Base-by-base conservation (phyloP, 2,113 vertebrate genomes). In the Brachypteracias leptosomus region DNA sequence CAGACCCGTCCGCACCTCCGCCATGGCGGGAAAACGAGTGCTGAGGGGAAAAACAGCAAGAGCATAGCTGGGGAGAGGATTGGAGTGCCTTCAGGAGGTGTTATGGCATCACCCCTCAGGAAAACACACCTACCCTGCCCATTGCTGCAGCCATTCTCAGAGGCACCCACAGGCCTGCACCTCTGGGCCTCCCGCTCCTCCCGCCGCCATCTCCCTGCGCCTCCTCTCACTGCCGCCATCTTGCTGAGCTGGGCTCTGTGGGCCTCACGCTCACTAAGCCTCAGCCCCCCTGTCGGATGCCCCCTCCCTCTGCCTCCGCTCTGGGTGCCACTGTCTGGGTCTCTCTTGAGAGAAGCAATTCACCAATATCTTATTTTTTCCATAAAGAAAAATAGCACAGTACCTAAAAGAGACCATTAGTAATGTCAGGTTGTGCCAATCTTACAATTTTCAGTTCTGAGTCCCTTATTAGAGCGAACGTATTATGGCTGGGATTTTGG, bases 401-500 rank as follows among this genome's bases (percentile, higher is more conserved):
- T 70, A 74, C 54, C 7, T 35, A 47, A 18, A 40, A 88, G 49
- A 46, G 19, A 14, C 38, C n/a, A 13, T 54, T 59, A 51, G 66
- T 63, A 81, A 55, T 0, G 7, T 12, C 62, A 63, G 47, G 26
- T 35, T 51, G 62, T 42, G 44, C 65, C 66, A 63, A 54, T 51
- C 73, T 70, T 71, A 40, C 47, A 54, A 38, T 58, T 63, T 65
- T 87, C 90, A 87, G 68, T 54, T 74, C 54, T 70, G 63, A 89
- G 83, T 81, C 26, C 55, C 63, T 40, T 89, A 81, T 85, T 82
- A 94, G 51, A 86, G 24, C 3, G 6, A 92, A 92, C 25, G 83
- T 80, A 94, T 84, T 96, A 89, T 70, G 65, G 70, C 65, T 89
- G 96, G 81, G 84, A 87, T 87, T 78, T 95, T 74, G 80, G 77